Percentiles rank a stretch among this genome's conserved stretches.
These are phyloP conservation scores for Drosophila obscura DNA, from an alignment of 1,140 invertebrate genomes.

Conservation along the genomic window DNA sequence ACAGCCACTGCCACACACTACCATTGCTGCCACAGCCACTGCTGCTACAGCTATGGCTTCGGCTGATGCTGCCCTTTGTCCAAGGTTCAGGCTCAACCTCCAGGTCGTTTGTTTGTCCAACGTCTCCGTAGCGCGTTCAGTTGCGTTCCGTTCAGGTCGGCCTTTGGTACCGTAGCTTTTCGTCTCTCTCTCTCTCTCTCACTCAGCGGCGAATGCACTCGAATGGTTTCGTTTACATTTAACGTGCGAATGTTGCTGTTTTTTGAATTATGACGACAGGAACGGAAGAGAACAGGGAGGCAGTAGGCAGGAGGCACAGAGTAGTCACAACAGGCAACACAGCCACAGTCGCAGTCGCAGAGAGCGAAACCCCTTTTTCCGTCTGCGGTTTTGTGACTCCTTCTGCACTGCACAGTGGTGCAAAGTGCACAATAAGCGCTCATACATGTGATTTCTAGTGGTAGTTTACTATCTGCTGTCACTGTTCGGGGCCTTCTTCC, in stretches of 20 bases:
- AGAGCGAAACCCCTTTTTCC: slow-evolving; percentile 39
- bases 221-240: slow-evolving; percentile 82
- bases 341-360: slow-evolving; percentile 38
- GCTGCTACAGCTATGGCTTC: background rate
- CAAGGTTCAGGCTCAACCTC: slow-evolving; percentile 64
- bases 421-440: background rate
- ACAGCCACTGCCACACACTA: background rate
- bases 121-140: background rate
- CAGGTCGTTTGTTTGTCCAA: slow-evolving; percentile 73
- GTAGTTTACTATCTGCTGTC: background rate
- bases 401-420: slow-evolving; percentile 26
- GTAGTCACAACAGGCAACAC: slow-evolving; percentile 34
- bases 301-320: slow-evolving; percentile 4
- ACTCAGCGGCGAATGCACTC: slow-evolving; percentile 52
- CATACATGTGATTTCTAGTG: background rate
- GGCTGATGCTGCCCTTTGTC: slow-evolving; percentile 61
- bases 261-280: slow-evolving; percentile 81
- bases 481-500: slow-evolving; percentile 44
- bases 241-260: slow-evolving; percentile 82
- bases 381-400: slow-evolving; percentile 59
- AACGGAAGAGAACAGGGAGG: slow-evolving; percentile 32
- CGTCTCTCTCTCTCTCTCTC: slow-evolving; percentile 3
- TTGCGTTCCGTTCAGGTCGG: slow-evolving; percentile 6
- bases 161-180: background rate
- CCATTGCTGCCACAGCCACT: slow-evolving; percentile 3